Evolutionary conservation across 2,888 invertebrate genomes (phyloP).

Genomic region (Magallana nippona): DNA sequence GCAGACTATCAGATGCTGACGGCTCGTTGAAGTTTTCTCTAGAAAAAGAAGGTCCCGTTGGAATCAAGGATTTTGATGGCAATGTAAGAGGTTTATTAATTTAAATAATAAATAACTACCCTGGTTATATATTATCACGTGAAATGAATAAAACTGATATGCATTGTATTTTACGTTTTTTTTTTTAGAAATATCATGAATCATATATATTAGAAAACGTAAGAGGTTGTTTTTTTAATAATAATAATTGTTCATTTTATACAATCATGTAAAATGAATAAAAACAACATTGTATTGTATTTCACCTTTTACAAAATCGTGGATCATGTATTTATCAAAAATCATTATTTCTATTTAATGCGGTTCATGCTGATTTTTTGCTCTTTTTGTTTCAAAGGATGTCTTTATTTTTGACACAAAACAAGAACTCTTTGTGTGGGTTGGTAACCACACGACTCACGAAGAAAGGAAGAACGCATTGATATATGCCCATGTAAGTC

Average conservation of each 20-base stretch:
- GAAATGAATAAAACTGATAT: too few species aligned
- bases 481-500: constrained; percentile 77
- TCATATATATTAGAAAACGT: too few species aligned
- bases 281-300: too few species aligned
- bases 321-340: too few species aligned
- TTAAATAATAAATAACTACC: background rate
- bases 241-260: too few species aligned
- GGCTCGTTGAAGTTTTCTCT: constrained; percentile 69
- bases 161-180: too few species aligned
- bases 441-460: constrained; percentile 73
- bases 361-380: background rate
- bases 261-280: too few species aligned
- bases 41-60: constrained; percentile 68
- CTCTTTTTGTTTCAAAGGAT: constrained; percentile 65
- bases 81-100: constrained; percentile 61
- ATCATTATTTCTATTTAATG: too few species aligned
- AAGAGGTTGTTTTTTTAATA: too few species aligned
- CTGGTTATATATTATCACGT: too few species aligned
- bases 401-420: constrained; percentile 78
- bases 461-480: constrained; percentile 78
- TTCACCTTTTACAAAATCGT: too few species aligned
- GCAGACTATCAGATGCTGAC: constrained; percentile 69
- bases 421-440: constrained; percentile 74
- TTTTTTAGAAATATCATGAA: too few species aligned
- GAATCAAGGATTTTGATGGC: constrained; percentile 68